Base-by-base conservation (phyloP, 53 echinoderm and acorn worm genomes). In the Echinometra lucunter region DNA sequence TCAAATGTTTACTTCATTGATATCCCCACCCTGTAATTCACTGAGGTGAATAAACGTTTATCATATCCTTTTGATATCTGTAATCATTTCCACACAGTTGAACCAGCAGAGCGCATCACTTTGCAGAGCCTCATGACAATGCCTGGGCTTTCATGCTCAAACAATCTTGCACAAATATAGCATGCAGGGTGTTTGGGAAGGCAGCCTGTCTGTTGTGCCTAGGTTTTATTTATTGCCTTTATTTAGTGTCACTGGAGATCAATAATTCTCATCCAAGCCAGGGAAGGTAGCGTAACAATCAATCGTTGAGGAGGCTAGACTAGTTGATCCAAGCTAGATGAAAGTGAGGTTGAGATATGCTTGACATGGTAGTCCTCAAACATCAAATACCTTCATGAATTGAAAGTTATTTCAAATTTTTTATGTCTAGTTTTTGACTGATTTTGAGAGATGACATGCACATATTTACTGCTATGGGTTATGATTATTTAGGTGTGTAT, bases 181-280 rank as follows among this genome's bases (percentile, higher is more conserved):
- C 55, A 55, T 88, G 55, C 49, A 56, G 88, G 88, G 49, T 56
- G 56, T 88, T 88, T n/a, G 34, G 55, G 88, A 56, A 49, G 88
- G 88, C 88, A 88, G 55, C 53, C 88, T 88, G 49, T 53, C 88
- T 90, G 90, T 58, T 90, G 90, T 90, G 90, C 58, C 34, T 34
- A 38, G 45, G 37, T 37, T 70, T 42, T 92, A 70, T 92, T 92
- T 92, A 92, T 92, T 92, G 74, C 92, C 74, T 42, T 92, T 44
- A 92, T 92, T 92, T 92, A 92, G 92, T 57, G 45, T 72, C 45
- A 70, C 69, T 45, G 8, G 74, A 70, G 74, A 92, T 92, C 92
- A 70, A 92, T 92, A 92, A 70, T 92, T 92, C 92, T 70, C 72
- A 44, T 34, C 44, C 92, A 19, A n/a, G 92, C 72, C 70, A 42